Evolutionary conservation across 2,113 vertebrate genomes (phyloP).

Genomic region (Orientallactaga bullata): DNA sequence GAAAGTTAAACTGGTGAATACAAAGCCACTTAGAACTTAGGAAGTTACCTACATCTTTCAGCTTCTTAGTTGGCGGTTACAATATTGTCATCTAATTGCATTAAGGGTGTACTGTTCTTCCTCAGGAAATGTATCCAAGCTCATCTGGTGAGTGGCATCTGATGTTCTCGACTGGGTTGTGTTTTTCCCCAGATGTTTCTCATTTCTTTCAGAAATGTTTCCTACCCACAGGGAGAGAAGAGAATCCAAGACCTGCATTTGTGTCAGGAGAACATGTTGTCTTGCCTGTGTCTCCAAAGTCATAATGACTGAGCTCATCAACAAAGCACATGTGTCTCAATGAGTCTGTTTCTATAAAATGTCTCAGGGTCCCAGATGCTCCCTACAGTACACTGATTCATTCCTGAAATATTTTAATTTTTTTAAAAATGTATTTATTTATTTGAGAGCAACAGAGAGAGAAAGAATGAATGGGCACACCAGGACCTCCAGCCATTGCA

Average conservation of each 20-base stretch:
- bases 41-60: slow-evolving; percentile 81
- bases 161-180: slow-evolving; percentile 19
- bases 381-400: background rate
- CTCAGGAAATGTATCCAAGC: slow-evolving; percentile 69
- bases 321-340: slow-evolving; percentile 41
- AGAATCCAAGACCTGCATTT: slow-evolving; percentile 31
- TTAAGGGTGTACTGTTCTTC: slow-evolving; percentile 82
- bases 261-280: slow-evolving; percentile 60
- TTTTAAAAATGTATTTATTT: too few relatives aligned
- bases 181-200: slow-evolving; percentile 67
- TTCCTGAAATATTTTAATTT: slow-evolving; percentile 9
- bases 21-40: slow-evolving; percentile 82
- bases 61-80: slow-evolving; percentile 73
- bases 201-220: slow-evolving; percentile 65
- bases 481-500: too few relatives aligned
- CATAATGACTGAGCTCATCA: slow-evolving; percentile 53
- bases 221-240: slow-evolving; percentile 38
- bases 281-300: slow-evolving; percentile 34
- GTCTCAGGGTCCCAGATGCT: background rate
- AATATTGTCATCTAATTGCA: slow-evolving; percentile 77
- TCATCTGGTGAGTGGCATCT: slow-evolving; percentile 73
- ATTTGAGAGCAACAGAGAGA: too few relatives aligned
- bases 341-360: slow-evolving; percentile 24
- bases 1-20: slow-evolving; percentile 86
- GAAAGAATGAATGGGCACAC: too few relatives aligned